phyloP scores from a whole-genome alignment of 2,797 vertebrate species.

The Sebastes diaconus region DNA sequence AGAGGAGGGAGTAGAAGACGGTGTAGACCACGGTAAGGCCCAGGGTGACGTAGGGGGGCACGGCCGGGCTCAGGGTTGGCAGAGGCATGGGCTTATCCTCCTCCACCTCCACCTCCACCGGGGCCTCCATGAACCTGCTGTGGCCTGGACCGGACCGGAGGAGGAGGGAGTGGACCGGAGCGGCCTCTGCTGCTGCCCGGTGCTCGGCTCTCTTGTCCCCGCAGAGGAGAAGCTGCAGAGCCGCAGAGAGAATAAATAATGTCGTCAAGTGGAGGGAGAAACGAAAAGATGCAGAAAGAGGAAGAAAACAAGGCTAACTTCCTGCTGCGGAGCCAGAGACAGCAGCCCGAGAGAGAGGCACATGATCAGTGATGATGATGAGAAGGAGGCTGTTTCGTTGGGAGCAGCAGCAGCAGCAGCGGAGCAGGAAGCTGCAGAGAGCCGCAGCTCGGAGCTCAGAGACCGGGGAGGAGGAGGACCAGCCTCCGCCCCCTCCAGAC shows the following conservation, averaged over 20 bases:
- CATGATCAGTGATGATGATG: constrained; percentile 85
- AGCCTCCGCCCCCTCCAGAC: constrained; percentile 11
- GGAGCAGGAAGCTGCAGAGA: constrained; percentile 70
- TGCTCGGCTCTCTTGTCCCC: constrained; percentile 1
- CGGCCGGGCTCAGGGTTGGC: constrained; percentile 91
- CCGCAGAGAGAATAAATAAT: not conserved
- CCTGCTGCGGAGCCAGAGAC: constrained; percentile 80
- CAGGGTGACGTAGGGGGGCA: constrained; percentile 92
- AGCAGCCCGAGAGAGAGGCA: constrained; percentile 70
- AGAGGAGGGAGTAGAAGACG: constrained; percentile 92
- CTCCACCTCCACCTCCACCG: constrained; percentile 45
- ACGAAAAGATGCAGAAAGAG: constrained; percentile 42
- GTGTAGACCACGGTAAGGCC: constrained; percentile 94
- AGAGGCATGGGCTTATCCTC: constrained; percentile 63
- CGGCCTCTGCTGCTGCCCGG: constrained; percentile 2
- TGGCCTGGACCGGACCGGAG: not conserved
- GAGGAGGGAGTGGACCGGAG: not conserved
- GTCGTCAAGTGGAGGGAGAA: constrained; percentile 21
- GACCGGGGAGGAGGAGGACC: constrained; percentile 27
- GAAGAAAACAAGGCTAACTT: constrained; percentile 84
- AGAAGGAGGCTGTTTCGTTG: constrained; percentile 72
- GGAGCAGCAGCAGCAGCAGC: constrained; percentile 54
- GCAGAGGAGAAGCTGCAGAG: not conserved
- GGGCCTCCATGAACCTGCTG: constrained; percentile 66
- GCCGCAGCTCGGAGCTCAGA: constrained; percentile 22